Base-by-base conservation (phyloP, 2,113 vertebrate genomes). In the Monarcha castaneiventris region DNA sequence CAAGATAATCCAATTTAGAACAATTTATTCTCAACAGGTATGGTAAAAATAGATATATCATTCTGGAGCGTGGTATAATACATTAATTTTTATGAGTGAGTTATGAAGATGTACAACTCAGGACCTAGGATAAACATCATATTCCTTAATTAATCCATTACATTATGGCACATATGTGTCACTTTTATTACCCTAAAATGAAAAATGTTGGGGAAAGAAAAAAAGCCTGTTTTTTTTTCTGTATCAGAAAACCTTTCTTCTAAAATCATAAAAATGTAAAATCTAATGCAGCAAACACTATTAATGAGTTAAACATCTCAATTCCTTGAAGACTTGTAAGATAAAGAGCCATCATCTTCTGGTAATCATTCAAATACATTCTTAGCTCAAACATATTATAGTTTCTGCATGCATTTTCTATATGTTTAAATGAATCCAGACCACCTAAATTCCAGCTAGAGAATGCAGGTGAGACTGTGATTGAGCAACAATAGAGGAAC, bases 91-190 rank as follows among this genome's bases (percentile, higher is more conserved):
- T 98, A 97, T 95, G 97, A 96, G 97, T 97, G 97, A 97, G 82
- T 97, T 98, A 98, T 95, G 97, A 97, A 98, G 97, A 97, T 95
- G 96, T 97, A 96, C 96, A 97, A 95, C 95, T 97, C 68, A 74
- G 93, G 95, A 97, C 93, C 96, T 94, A 96, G 97, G 96, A 98
- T 98, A 98, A 98, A 98, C 98, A 98, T 98, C 89, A 95, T 97
- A 97, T 97, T 97, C 97, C 96, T 97, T 98, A 98, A 98, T 98
- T 98, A 98, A 97, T 98, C 96, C 97, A 97, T 98, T 98, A 97
- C 41, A 41, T 95, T 95, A 77, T 66, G 86, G 96, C 96, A 97
- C 96, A 94, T 97, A 97, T 68, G 89, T 97, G 97, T 96, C 95
- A 89, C 92, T 98, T 98, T 98, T 98, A 98, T 97, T 97, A 94